Conservation (phyloP, 2,113 vertebrate species). For the Lathamus discolor region DNA sequence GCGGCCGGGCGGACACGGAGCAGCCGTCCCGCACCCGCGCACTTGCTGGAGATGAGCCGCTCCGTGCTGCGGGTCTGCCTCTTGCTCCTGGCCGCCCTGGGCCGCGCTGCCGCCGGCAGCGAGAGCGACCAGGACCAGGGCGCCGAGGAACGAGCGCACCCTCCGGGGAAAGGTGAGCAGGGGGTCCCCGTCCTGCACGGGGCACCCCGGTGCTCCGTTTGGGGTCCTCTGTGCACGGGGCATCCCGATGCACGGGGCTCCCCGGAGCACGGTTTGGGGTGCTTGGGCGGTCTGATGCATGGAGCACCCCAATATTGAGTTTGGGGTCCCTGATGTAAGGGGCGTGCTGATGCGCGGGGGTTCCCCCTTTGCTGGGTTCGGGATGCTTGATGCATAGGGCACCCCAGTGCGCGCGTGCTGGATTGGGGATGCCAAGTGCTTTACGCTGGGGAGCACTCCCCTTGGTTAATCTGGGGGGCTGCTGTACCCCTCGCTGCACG, state of each 20-base stretch:
- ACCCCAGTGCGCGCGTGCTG: rapidly evolving
- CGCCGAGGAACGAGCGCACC: not conserved
- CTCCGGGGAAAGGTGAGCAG: not conserved
- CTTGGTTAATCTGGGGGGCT: not conserved
- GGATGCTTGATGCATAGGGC: not conserved
- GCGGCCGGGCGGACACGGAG: slow-evolving; percentile 6
- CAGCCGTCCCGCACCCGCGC: slow-evolving; percentile 30
- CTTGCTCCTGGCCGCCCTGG: not conserved
- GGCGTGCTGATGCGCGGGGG: not conserved
- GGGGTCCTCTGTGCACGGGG: not conserved
- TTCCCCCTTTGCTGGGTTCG: not conserved
- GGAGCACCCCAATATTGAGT: not conserved
- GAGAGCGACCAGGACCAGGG: not conserved
- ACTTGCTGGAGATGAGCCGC: slow-evolving; percentile 40
- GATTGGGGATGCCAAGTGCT: not conserved
- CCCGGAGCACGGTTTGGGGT: not conserved
- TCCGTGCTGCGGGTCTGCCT: not conserved
- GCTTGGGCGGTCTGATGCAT: not conserved
- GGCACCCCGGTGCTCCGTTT: not conserved
- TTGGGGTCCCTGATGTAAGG: not conserved
- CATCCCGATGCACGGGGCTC: not conserved
- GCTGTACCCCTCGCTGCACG: not conserved
- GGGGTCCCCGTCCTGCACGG: not conserved
- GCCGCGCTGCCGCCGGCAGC: not conserved
- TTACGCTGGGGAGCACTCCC: not conserved